Percentiles rank a stretch among this genome's conserved stretches.
Evolutionary conservation across 2,888 invertebrate species (phyloP).

Genomic region (Caenorhabditis angaria): DNA sequence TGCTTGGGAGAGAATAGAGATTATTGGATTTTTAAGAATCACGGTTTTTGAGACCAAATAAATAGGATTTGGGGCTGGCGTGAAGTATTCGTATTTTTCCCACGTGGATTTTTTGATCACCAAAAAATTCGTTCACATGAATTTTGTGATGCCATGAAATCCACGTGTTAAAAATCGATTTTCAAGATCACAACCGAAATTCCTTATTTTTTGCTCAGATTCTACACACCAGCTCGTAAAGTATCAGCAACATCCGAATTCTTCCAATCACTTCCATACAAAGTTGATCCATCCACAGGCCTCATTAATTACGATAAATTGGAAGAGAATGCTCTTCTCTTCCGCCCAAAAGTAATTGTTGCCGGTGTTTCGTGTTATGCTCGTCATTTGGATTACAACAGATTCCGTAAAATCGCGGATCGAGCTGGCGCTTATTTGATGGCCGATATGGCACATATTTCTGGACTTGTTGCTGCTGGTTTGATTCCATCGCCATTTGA

Average conservation of each 20-base stretch:
- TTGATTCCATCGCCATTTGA: slow-evolving; percentile 89
- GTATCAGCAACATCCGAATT: slow-evolving; percentile 96
- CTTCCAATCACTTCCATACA: slow-evolving; percentile 98
- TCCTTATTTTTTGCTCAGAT: slow-evolving; percentile 74
- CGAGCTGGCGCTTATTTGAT: slow-evolving; percentile 83
- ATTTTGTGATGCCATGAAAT: too few relatives aligned
- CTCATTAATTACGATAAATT: slow-evolving; percentile 91
- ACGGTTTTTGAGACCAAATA: too few relatives aligned
- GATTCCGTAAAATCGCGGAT: slow-evolving; percentile 83
- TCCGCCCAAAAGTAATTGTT: slow-evolving; percentile 90
- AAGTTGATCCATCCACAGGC: slow-evolving; percentile 82
- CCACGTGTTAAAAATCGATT: too few relatives aligned
- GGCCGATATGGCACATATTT: slow-evolving; percentile 95
- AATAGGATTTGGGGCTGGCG: too few relatives aligned
- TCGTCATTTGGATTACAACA: slow-evolving; percentile 87
- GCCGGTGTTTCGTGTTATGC: slow-evolving; percentile 95
- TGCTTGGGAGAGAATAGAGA: too few relatives aligned
- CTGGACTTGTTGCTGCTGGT: slow-evolving; percentile 90
- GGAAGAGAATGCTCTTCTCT: slow-evolving; percentile 83
- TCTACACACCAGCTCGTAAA: slow-evolving; percentile 87
- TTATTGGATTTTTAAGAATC: too few relatives aligned
- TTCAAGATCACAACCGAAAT: too few relatives aligned
- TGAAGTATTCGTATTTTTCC: too few relatives aligned
- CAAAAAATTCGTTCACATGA: too few relatives aligned
- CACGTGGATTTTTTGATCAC: too few relatives aligned